Percentiles rank a stretch among this genome's conserved stretches.
Evolutionary conservation across 1,140 invertebrate genomes (phyloP).

Genomic region (honey bee (Apis mellifera)): DNA sequence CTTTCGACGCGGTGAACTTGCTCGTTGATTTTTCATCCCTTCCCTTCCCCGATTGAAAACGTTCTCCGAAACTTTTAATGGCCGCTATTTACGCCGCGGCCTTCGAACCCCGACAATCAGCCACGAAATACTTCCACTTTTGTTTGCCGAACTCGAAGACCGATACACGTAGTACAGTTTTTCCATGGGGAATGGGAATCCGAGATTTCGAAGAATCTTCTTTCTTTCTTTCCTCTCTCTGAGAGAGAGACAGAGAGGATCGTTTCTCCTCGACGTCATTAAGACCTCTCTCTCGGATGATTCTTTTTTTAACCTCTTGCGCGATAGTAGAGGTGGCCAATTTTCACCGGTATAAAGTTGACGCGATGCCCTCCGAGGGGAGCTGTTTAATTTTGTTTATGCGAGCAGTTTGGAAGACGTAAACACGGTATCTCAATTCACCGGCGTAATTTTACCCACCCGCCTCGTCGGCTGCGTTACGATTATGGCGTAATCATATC

Average conservation of each 20-base stretch:
- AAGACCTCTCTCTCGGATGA: neutral
- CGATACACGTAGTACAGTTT: no score
- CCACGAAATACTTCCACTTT: neutral
- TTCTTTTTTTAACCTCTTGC: neutral
- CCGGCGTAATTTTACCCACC: constrained; percentile 76
- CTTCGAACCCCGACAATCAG: constrained; percentile 26
- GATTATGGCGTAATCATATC: constrained; percentile 82
- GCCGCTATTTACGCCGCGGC: neutral
- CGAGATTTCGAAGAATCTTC: no score
- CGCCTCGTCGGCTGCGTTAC: constrained; percentile 72
- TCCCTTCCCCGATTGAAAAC: neutral
- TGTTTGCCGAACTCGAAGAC: neutral
- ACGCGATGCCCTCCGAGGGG: neutral
- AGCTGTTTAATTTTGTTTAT: constrained; percentile 81
- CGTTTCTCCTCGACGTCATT: neutral
- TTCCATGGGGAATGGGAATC: no score
- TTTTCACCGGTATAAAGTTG: constrained; percentile 24
- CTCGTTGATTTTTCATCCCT: constrained; percentile 5
- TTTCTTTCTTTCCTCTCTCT: neutral
- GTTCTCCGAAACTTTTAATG: constrained; percentile 9
- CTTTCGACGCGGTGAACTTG: constrained; percentile 7
- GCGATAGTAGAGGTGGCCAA: neutral
- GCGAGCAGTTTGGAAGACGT: constrained; percentile 79
- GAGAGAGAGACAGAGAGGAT: no score
- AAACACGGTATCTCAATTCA: constrained; percentile 82